Base-by-base conservation (phyloP, 2,797 vertebrate genomes). In the Falco columbarius region DNA sequence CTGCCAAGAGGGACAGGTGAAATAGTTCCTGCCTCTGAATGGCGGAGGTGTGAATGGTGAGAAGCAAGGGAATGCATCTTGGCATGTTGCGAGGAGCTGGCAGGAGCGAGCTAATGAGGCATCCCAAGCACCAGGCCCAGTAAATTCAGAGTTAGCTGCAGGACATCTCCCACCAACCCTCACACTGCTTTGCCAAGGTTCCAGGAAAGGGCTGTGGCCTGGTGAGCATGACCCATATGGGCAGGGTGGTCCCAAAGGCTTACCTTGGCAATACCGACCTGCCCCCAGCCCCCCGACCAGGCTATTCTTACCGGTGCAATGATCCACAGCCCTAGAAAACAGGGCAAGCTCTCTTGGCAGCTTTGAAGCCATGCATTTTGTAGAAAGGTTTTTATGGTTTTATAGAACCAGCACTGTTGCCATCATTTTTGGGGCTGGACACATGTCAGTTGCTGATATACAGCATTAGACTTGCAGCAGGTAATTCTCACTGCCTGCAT, bases 1-100 rank as follows among this genome's bases (percentile, higher is more conserved):
- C 29, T 44, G 47, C 86, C 30, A 19, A 15, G 58, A n/a, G 34
- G 46, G 51, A 38, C 42, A 22, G 49, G 49, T 0, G 5, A 66
- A 68, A 23, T 0, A 0, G n/a, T 3, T 22, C 52, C 55, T 0
- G 0, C 42, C 46, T 54, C 46, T 6, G 7, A n/a, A 9, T 24
- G 46, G 20, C 8, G 49, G 71, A 62, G 66, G 26, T 76, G 51
- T 15, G 36, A 89, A 54, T 12, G 17, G 22, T 18, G 9, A 61
- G 40, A 24, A 81, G 36, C 2, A 4, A 56, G 36, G 49, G 46
- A 66, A 4, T 0, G 2, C 0, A 0, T 40, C 51, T 44, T 40
- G 73, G 16, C 3, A 8, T 16, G 52, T 5, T 90, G 80, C 0
- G 15, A 72, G 86, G 40, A 51, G 61, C 46, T 2, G 6, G 5